Conservation (phyloP, 1,140 invertebrate genomes). For the Trachymyrmex septentrionalis region DNA sequence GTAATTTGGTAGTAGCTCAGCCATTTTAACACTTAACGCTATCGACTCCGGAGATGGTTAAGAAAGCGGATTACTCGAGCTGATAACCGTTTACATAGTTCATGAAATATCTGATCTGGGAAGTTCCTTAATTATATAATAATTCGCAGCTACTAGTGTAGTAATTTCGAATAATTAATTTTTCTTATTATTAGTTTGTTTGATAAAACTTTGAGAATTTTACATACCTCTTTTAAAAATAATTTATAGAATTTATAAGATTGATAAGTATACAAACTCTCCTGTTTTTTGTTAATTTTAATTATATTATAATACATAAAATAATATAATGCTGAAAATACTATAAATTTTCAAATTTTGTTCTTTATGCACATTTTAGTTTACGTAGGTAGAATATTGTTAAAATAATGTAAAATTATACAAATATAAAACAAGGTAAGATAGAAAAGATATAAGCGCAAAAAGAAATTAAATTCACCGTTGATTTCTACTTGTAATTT, state of each 20-base stretch:
- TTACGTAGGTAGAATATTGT: not conserved
- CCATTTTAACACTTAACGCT: slow-evolving; percentile 60
- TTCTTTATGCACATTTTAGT: not conserved
- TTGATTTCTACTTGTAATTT: slow-evolving; percentile 8
- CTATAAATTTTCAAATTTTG: not conserved
- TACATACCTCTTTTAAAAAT: not conserved
- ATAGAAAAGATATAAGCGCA: not conserved
- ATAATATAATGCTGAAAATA: not conserved
- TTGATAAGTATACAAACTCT: not conserved
- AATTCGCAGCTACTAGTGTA: not conserved
- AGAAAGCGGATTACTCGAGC: slow-evolving; percentile 42
- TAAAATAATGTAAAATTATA: slow-evolving; percentile 1
- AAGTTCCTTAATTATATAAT: slow-evolving; percentile 2
- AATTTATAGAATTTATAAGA: not conserved
- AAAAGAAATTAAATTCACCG: not conserved
- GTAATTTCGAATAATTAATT: not conserved
- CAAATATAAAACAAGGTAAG: not conserved
- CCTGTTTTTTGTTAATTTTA: not conserved
- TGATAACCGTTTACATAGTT: slow-evolving; percentile 35
- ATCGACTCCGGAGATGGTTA: slow-evolving; percentile 52
- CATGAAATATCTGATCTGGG: slow-evolving; percentile 19
- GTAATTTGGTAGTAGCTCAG: slow-evolving; percentile 61
- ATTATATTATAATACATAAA: not conserved
- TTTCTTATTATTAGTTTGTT: not conserved
- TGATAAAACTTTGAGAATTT: not conserved